A percentile compares a stretch with the other conserved stretches of the same genome.
Conservation (phyloP, 2,888 invertebrate genomes). For the Polydrusus pterygomalis region DNA sequence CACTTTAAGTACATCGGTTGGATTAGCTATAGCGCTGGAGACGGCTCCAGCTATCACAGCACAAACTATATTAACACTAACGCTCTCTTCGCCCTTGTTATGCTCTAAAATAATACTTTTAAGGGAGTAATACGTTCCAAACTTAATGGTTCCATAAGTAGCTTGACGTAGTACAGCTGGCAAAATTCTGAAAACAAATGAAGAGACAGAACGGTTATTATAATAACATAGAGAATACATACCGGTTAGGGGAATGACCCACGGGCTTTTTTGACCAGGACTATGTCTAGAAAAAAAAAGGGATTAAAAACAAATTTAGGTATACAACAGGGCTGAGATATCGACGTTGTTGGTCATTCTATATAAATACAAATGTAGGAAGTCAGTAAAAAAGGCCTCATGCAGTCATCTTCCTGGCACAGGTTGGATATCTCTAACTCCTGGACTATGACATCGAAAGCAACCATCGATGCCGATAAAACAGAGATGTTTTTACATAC, state of each 20-base stretch:
- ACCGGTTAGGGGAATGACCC: slow-evolving; percentile 43
- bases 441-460: too few relatives aligned
- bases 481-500: too few relatives aligned
- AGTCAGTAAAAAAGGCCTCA: too few relatives aligned
- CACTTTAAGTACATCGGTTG: slow-evolving; percentile 96
- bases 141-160: slow-evolving; percentile 97
- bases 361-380: too few relatives aligned
- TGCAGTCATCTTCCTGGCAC: too few relatives aligned
- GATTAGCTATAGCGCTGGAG: slow-evolving; percentile 96
- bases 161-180: slow-evolving; percentile 95
- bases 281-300: slow-evolving; percentile 51
- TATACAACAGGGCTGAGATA: too few relatives aligned
- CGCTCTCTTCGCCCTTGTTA: slow-evolving; percentile 73
- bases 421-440: too few relatives aligned
- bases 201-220: slow-evolving; percentile 46
- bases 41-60: slow-evolving; percentile 91
- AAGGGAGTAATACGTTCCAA: slow-evolving; percentile 94
- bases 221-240: slow-evolving; percentile 38
- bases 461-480: too few relatives aligned
- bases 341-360: too few relatives aligned
- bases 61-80: slow-evolving; percentile 85
- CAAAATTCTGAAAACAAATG: slow-evolving; percentile 80
- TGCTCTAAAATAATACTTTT: slow-evolving; percentile 81
- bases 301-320: slow-evolving; percentile 27
- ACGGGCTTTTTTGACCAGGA: slow-evolving; percentile 47